Evolutionary conservation across 1,140 invertebrate species (phyloP).

Genomic region (Dendroctonus ponderosae): DNA sequence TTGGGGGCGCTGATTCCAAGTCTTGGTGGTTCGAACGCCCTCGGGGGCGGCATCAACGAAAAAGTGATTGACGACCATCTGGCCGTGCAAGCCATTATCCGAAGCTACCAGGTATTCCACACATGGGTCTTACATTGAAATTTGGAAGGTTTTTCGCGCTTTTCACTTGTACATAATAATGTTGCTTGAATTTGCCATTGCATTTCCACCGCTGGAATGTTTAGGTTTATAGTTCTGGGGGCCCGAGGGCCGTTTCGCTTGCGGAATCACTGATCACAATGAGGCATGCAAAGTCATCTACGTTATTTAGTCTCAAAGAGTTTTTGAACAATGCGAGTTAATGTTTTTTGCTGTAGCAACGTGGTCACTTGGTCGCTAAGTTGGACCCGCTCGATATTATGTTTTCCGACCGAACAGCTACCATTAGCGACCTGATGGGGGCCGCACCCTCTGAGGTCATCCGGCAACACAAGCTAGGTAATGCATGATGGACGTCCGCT

Average conservation of each 20-base stretch:
- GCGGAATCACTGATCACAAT: not conserved
- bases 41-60: constrained; percentile 65
- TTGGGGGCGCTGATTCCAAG: constrained; percentile 64
- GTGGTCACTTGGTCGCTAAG: constrained; percentile 78
- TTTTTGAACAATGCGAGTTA: not conserved
- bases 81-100: constrained; percentile 96
- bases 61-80: constrained; percentile 97
- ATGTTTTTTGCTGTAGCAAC: constrained; percentile 43
- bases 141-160: not conserved
- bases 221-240: not conserved
- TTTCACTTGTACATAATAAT: not conserved
- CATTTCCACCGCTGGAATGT: not conserved
- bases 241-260: not conserved
- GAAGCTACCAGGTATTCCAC: constrained; percentile 90
- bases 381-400: constrained; percentile 69
- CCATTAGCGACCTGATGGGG: constrained; percentile 60
- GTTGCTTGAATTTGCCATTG: not conserved
- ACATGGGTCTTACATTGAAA: not conserved
- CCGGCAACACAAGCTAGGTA: constrained; percentile 60
- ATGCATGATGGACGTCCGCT: not conserved
- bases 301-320: not conserved
- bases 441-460: constrained; percentile 64
- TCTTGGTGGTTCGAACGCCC: constrained; percentile 48
- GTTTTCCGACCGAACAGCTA: constrained; percentile 51
- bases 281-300: not conserved